Conservation (phyloP, 2,888 invertebrate genomes). For the Drosophila gaucha region DNA sequence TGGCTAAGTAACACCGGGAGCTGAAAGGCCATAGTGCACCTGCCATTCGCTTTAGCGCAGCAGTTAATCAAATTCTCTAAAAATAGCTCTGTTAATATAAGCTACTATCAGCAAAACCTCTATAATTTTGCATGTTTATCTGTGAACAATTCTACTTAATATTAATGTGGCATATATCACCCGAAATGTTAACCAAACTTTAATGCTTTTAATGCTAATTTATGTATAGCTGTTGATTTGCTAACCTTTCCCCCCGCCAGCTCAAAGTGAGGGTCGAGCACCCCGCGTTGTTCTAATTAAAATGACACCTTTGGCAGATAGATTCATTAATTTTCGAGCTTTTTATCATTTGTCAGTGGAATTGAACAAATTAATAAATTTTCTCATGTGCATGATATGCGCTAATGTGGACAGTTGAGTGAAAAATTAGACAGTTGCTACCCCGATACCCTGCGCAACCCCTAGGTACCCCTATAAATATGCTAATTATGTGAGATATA, state of each 20-base stretch:
- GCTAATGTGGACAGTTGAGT: slow-evolving; percentile 77
- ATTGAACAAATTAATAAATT: slow-evolving; percentile 79
- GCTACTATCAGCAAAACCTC: no score
- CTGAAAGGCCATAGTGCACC: not conserved
- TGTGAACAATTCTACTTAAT: slow-evolving; percentile 3
- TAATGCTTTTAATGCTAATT: slow-evolving; percentile 26
- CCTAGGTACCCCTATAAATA: slow-evolving; percentile 60
- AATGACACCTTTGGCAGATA: slow-evolving; percentile 68
- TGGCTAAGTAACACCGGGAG: not conserved
- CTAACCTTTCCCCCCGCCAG: not conserved
- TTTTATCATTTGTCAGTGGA: slow-evolving; percentile 77
- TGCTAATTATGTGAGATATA: slow-evolving; percentile 74
- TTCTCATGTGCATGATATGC: slow-evolving; percentile 53
- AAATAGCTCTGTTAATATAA: not conserved
- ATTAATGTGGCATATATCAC: slow-evolving; percentile 28
- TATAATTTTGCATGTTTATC: not conserved
- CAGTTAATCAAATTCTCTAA: not conserved
- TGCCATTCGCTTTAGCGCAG: not conserved
- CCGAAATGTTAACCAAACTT: slow-evolving; percentile 2
- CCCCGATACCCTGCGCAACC: slow-evolving; percentile 11
- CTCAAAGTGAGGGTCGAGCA: slow-evolving; percentile 3
- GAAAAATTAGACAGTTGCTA: slow-evolving; percentile 72
- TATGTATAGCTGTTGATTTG: slow-evolving; percentile 42
- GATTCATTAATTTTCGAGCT: slow-evolving; percentile 68
- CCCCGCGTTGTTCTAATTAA: slow-evolving; percentile 65